Percentiles rank a stretch among this genome's conserved stretches.
These are phyloP conservation scores for Eulithis testata DNA, from an alignment of 2,888 invertebrate genomes.

Conservation along the genomic window DNA sequence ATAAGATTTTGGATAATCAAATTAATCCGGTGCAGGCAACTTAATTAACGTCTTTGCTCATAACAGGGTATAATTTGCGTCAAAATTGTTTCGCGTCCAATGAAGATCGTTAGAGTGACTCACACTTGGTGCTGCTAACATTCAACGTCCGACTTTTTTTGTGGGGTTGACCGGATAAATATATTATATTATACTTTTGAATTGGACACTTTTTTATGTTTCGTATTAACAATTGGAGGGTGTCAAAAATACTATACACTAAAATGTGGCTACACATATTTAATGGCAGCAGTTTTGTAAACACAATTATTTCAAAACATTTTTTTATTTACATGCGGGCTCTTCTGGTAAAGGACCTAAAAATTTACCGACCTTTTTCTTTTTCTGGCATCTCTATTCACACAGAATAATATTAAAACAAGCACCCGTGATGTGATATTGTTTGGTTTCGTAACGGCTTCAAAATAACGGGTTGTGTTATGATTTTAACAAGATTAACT, in stretches of 20 bases:
- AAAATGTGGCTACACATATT: too few relatives aligned
- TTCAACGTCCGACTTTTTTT: slow-evolving; percentile 19
- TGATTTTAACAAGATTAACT: slow-evolving; percentile 71
- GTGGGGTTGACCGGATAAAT: neutral
- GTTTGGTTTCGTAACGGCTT: slow-evolving; percentile 77
- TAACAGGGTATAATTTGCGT: slow-evolving; percentile 81
- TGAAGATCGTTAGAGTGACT: slow-evolving; percentile 71
- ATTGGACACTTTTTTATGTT: too few relatives aligned
- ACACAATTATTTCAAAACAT: too few relatives aligned
- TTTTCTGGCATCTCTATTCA: slow-evolving; percentile 30
- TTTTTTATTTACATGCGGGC: too few relatives aligned
- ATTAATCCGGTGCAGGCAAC: slow-evolving; percentile 76
- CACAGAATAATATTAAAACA: slow-evolving; percentile 47
- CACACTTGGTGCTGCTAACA: slow-evolving; percentile 52
- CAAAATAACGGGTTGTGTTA: slow-evolving; percentile 73
- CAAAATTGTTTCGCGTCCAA: slow-evolving; percentile 77
- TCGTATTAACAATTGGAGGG: too few relatives aligned
- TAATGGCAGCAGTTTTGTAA: too few relatives aligned
- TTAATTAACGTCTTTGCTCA: slow-evolving; percentile 75
- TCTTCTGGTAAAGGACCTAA: too few relatives aligned
- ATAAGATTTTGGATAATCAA: slow-evolving; percentile 77
- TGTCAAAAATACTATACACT: too few relatives aligned
- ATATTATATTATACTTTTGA: neutral
- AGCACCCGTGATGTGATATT: slow-evolving; percentile 78
- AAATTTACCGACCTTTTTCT: slow-evolving; percentile 9